phyloP scores from a whole-genome alignment of 2,797 vertebrate species.

The Cyprinodon diabolis region DNA sequence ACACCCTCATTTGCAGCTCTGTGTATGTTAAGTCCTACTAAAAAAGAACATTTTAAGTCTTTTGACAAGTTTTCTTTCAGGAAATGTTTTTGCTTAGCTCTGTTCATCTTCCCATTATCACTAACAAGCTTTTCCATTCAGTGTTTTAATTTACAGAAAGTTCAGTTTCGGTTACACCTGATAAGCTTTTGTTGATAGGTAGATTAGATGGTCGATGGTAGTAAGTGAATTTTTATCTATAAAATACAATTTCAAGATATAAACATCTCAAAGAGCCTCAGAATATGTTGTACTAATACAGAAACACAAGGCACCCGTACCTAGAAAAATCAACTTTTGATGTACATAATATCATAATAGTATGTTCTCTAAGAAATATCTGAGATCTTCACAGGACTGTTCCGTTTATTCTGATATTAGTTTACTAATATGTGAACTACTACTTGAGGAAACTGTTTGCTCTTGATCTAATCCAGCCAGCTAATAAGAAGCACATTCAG shows the following conservation, averaged over 20 bases:
- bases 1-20: background rate
- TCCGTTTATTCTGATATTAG: background rate
- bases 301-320: background rate
- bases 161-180: background rate
- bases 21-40: background rate
- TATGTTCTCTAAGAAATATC: background rate
- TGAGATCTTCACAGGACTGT: background rate
- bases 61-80: background rate
- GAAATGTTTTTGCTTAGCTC: background rate
- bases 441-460: background rate
- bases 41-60: background rate
- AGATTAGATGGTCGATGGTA: too few relatives aligned
- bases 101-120: background rate
- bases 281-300: background rate
- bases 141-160: background rate
- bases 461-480: background rate
- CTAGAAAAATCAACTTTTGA: background rate
- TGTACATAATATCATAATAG: too few relatives aligned
- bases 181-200: background rate
- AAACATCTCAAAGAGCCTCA: background rate
- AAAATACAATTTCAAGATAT: background rate
- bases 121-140: background rate
- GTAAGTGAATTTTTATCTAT: background rate
- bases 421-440: too few relatives aligned
- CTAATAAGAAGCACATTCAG: background rate